Evolutionary conservation across 2,797 vertebrate species (phyloP), one percentile per base, ranked within the genome.

Genomic region (Philypnodon macrostomus): DNA sequence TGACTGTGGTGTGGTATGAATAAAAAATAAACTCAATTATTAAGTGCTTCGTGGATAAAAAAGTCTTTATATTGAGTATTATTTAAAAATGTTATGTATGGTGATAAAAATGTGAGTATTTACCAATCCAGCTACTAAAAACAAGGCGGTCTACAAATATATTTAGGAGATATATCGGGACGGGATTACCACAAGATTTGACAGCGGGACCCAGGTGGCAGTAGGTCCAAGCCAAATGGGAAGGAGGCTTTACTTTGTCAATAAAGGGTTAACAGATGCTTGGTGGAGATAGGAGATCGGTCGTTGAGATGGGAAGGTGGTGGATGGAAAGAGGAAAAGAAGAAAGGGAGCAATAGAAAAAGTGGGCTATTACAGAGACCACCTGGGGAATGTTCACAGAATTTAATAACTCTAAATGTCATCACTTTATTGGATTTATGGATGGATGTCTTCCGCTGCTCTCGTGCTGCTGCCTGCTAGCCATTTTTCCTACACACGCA

Each of bases 371-470:
- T 78, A 77, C 69, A 66, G 61, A 68, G 44, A 73, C 56, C 75
- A 81, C 80, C 79, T 64, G 76, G 80, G 75, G 81, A 82, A 79
- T 80, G 75, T 85, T 88, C 77, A 79, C 66, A 72, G 71, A 80
- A 81, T 83, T 81, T 82, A 86, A 85, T 85, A 88, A 85, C 78
- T 75, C 59, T 67, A 82, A 84, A 85, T 87, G 85, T 79, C 85
- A 86, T 79, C 74, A 73, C 73, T 77, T 86, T 87, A 87, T 87
- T 88, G 81, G 79, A 83, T 84, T 83, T 82, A 85, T 74, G 70
- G 74, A 77, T 58, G 70, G 70, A 79, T 80, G 42, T 67, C 53
- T 69, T 52, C 58, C 50, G 47, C 48, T 47, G 35, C 33, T 46
- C 54, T 58, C 47, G 29, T 59, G 16, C 9, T 12, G 27, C 55